phyloP scores from a whole-genome alignment of 1,140 invertebrate species.

The Homarus americanus region DNA sequence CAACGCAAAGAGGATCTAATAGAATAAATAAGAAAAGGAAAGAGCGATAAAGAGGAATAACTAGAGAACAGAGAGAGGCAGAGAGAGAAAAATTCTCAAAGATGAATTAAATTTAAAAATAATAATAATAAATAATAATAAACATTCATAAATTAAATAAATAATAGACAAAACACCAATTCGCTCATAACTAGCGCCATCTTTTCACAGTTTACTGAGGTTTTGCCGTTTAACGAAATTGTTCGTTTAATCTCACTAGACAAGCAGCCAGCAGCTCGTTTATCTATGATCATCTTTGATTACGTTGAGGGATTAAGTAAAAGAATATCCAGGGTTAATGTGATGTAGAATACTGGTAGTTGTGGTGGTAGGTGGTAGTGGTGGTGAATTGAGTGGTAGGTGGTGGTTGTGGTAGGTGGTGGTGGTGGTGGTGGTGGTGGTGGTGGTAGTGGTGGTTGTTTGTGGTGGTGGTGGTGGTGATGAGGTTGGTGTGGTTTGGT shows the following conservation, averaged over 20 bases:
- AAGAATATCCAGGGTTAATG: neutral
- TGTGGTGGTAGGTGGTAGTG: neutral
- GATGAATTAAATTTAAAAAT: too few relatives aligned
- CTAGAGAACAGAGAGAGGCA: too few relatives aligned
- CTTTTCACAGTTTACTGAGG: too few relatives aligned
- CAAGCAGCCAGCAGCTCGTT: conserved; percentile 16
- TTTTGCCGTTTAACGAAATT: conserved; percentile 10
- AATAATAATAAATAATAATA: too few relatives aligned
- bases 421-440: neutral
- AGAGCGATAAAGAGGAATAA: too few relatives aligned
- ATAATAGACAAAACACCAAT: too few relatives aligned
- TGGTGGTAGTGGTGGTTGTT: neutral
- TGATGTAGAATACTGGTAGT: neutral
- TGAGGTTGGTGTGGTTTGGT: neutral
- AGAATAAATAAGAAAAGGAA: too few relatives aligned
- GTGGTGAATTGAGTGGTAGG: neutral
- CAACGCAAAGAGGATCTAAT: neutral
- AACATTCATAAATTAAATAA: too few relatives aligned
- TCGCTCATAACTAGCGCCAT: too few relatives aligned
- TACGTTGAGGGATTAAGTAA: neutral
- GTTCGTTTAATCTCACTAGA: conserved; percentile 13
- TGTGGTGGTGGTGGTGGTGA: neutral
- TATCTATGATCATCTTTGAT: conserved; percentile 34
- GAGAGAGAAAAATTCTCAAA: too few relatives aligned
- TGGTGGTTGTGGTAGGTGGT: neutral